These are phyloP conservation scores for Limosa lapponica DNA, from an alignment of 2,797 vertebrate genomes.

Conservation along the genomic window DNA sequence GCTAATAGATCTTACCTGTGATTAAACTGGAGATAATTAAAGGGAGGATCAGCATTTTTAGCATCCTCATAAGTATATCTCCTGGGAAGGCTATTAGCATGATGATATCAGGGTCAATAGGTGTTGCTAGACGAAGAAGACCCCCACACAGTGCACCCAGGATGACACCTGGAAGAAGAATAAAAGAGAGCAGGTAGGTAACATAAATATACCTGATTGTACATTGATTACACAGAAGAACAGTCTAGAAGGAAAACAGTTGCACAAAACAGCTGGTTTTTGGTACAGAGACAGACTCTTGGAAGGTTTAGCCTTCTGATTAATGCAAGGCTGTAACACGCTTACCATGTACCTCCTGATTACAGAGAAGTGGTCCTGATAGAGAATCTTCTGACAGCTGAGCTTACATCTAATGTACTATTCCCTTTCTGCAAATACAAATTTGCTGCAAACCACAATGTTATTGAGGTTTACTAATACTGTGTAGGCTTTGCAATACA, in stretches of 20 bases:
- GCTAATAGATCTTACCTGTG: conserved; percentile 85
- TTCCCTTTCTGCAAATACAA: not conserved
- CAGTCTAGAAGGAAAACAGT: not conserved
- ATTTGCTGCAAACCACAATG: not conserved
- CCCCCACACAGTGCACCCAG: conserved; percentile 90
- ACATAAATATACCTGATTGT: not conserved
- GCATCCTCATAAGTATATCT: conserved; percentile 98
- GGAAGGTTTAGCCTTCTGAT: not conserved
- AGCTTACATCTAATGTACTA: not conserved
- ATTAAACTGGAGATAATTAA: conserved; percentile 99
- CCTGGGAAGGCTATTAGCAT: conserved; percentile 98
- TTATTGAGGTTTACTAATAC: not conserved
- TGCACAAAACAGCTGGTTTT: not conserved
- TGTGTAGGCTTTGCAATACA: not conserved
- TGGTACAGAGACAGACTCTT: not conserved
- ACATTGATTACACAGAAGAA: not conserved
- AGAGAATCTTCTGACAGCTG: not conserved
- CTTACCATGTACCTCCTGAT: not conserved
- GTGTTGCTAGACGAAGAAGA: conserved; percentile 90
- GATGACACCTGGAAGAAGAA: conserved; percentile 87
- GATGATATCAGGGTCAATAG: conserved; percentile 92
- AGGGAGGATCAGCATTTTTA: conserved; percentile 98
- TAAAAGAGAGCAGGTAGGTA: not conserved
- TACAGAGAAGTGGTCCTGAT: not conserved
- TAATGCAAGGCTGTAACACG: not conserved